Conservation (phyloP, 2,888 invertebrate species). For the Elgonia sp. region DNA sequence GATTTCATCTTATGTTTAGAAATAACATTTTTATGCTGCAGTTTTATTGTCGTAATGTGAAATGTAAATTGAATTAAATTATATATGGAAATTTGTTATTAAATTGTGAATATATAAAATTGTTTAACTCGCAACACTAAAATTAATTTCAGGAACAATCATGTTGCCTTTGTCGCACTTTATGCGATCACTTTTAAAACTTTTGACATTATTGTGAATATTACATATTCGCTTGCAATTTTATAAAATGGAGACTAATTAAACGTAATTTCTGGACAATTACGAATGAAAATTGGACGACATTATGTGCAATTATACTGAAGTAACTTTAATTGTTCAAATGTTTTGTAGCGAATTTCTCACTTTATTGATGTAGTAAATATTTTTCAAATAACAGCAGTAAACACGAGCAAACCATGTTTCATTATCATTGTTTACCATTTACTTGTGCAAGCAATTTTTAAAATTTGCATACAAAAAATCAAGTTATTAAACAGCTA, state of each 20-base stretch:
- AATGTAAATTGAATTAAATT: background rate
- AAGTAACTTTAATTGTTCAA: background rate
- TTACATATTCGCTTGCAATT: slow-evolving; percentile 8
- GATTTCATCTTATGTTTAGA: background rate
- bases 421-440: too few species aligned
- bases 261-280: slow-evolving; percentile 16
- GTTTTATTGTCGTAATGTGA: background rate
- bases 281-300: slow-evolving; percentile 14
- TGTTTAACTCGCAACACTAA: background rate
- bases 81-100: too few species aligned
- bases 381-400: background rate
- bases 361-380: background rate
- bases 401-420: background rate
- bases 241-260: slow-evolving; percentile 2
- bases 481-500: too few species aligned
- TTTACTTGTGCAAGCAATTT: background rate
- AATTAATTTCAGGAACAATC: background rate
- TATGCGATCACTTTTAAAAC: background rate
- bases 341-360: background rate
- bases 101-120: too few species aligned
- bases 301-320: background rate
- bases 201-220: slow-evolving; percentile 16
- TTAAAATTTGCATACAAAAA: background rate
- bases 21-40: background rate
- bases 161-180: background rate